phyloP scores from a whole-genome alignment of 2,888 invertebrate genomes.

The Nycteola revayana region DNA sequence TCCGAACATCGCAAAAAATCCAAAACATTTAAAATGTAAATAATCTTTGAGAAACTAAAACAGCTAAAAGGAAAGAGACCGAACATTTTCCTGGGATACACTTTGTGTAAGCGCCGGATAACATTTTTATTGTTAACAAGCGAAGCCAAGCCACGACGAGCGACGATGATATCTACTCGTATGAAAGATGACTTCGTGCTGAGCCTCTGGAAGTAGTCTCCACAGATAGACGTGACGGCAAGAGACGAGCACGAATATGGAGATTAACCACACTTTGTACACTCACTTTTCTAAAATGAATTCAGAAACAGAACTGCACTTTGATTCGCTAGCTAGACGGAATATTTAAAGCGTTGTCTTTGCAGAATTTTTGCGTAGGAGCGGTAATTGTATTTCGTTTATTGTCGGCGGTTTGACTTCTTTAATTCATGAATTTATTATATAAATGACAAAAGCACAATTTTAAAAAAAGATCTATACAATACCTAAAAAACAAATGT shows the following conservation, averaged over 20 bases:
- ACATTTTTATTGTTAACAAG: constrained; percentile 82
- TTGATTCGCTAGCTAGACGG: constrained; percentile 8
- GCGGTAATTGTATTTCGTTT: too few species aligned
- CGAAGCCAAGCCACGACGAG: constrained; percentile 69
- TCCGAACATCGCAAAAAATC: too few species aligned
- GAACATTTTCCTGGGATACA: constrained; percentile 66
- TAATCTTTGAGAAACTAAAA: constrained; percentile 35
- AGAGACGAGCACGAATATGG: constrained; percentile 75
- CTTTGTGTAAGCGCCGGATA: constrained; percentile 74
- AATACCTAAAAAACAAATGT: too few species aligned
- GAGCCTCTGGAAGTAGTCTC: constrained; percentile 68
- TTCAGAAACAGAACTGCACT: constrained; percentile 27
- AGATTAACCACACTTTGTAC: constrained; percentile 43
- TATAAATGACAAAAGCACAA: too few species aligned
- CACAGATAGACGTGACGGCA: constrained; percentile 59
- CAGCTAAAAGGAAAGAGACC: constrained; percentile 42
- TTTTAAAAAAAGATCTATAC: too few species aligned
- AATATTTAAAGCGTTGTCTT: constrained; percentile 13
- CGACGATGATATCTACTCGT: constrained; percentile 78
- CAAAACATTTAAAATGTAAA: constrained; percentile 26
- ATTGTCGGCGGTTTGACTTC: too few species aligned
- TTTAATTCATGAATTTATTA: too few species aligned
- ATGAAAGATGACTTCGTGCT: constrained; percentile 82
- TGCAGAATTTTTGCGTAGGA: too few species aligned
- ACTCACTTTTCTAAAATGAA: constrained; percentile 31